A percentile compares a stretch with the other conserved stretches of the same genome.
Conservation (phyloP, 2,888 invertebrate species). For the Thymelicus lineola region DNA sequence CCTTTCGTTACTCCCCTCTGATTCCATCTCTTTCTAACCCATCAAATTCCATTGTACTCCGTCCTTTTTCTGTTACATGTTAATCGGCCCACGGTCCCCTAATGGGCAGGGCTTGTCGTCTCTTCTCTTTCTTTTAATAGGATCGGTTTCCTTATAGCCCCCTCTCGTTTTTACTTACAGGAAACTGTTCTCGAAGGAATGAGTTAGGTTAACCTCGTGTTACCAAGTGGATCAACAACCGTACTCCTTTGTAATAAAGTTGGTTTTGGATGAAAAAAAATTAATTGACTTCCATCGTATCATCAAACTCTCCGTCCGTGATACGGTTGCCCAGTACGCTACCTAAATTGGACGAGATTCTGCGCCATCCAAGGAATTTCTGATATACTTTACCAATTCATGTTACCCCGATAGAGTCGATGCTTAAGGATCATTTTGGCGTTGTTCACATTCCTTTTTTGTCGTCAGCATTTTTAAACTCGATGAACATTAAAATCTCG, state of each 20-base stretch:
- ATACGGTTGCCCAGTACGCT: constrained; percentile 43
- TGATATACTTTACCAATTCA: constrained; percentile 67
- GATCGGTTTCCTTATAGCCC: neutral
- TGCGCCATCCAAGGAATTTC: constrained; percentile 72
- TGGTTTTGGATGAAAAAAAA: constrained; percentile 41
- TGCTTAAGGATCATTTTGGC: constrained; percentile 83
- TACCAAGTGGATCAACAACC: constrained; percentile 20
- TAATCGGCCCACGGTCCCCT: constrained; percentile 15
- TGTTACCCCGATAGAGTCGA: constrained; percentile 73
- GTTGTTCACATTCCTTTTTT: constrained; percentile 78
- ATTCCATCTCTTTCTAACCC: constrained; percentile 61
- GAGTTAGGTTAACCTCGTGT: constrained; percentile 7
- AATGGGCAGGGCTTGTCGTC: constrained; percentile 46
- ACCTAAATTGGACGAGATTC: constrained; percentile 68
- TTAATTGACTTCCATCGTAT: constrained; percentile 54
- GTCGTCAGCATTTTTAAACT: constrained; percentile 40
- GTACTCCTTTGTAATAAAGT: constrained; percentile 48
- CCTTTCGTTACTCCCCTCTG: constrained; percentile 45
- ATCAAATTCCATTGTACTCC: neutral
- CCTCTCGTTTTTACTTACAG: constrained; percentile 8
- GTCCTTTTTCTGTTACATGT: constrained; percentile 7
- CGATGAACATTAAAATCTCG: no score
- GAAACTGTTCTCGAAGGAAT: constrained; percentile 6
- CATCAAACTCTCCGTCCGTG: constrained; percentile 57
- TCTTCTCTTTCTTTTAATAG: constrained; percentile 46